Evolutionary conservation across 2,888 invertebrate genomes (phyloP).

Genomic region (Idaea straminata): DNA sequence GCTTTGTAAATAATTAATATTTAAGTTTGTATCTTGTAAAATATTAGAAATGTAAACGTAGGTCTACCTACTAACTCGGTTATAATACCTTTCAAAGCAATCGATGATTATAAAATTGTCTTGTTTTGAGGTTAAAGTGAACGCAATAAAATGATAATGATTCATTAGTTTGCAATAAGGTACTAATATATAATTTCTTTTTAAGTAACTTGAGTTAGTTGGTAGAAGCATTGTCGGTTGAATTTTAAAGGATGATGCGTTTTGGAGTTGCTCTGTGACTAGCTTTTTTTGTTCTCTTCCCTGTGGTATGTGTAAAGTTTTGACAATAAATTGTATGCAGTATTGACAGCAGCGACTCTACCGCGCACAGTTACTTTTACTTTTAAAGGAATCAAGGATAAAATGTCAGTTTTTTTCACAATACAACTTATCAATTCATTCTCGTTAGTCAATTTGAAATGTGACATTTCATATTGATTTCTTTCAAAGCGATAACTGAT

Average conservation of each 20-base stretch:
- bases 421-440: no score
- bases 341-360: not conserved
- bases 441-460: no score
- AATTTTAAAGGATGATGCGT: constrained; percentile 19
- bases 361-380: not conserved
- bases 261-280: constrained; percentile 37
- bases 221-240: not conserved
- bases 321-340: constrained; percentile 65
- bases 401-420: no score
- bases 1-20: constrained; percentile 74
- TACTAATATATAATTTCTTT: constrained; percentile 7
- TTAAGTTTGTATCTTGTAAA: constrained; percentile 71
- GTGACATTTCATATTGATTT: no score
- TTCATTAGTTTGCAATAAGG: not conserved
- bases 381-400: no score
- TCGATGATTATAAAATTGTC: not conserved
- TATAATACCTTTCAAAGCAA: not conserved
- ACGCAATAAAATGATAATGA: no score
- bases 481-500: no score
- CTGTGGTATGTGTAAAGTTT: constrained; percentile 73
- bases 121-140: not conserved
- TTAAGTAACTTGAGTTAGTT: constrained; percentile 22
- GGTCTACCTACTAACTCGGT: not conserved
- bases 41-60: constrained; percentile 32
- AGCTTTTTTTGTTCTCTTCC: constrained; percentile 43